Conservation (phyloP, 2,888 invertebrate species). For the Pollenia angustigena region DNA sequence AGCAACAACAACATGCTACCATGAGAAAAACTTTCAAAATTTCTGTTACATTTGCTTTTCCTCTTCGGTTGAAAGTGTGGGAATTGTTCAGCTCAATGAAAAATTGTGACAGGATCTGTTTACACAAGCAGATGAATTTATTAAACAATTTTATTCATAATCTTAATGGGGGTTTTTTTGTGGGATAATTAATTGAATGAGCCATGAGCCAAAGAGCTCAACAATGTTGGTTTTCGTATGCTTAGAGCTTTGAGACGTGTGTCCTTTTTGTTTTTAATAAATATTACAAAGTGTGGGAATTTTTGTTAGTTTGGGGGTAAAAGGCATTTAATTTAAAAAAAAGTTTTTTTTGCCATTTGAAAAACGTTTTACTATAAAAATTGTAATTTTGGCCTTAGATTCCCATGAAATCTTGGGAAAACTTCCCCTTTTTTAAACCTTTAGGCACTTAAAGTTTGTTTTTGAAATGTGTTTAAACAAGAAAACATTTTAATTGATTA, state of each 20-base stretch:
- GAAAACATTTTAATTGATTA: neutral
- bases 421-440: no score
- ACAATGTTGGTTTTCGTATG: neutral
- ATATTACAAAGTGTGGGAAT: constrained; percentile 32
- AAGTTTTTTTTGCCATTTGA: neutral
- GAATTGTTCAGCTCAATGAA: constrained; percentile 21
- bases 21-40: constrained; percentile 28
- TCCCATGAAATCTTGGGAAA: no score
- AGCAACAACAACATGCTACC: neutral
- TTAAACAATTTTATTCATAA: neutral
- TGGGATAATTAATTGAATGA: neutral
- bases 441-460: no score
- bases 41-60: constrained; percentile 25
- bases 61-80: constrained; percentile 25
- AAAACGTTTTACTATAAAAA: neutral
- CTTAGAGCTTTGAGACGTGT: constrained; percentile 37
- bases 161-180: neutral
- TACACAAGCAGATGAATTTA: constrained; percentile 17
- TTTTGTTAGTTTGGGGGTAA: neutral
- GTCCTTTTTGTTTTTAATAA: neutral
- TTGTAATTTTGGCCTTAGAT: no score
- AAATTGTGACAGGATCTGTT: constrained; percentile 23
- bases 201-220: neutral
- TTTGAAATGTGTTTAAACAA: no score
- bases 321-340: no score